Evolutionary conservation across 2,113 vertebrate species (phyloP).

Genomic region (Prietella phreatophila): DNA sequence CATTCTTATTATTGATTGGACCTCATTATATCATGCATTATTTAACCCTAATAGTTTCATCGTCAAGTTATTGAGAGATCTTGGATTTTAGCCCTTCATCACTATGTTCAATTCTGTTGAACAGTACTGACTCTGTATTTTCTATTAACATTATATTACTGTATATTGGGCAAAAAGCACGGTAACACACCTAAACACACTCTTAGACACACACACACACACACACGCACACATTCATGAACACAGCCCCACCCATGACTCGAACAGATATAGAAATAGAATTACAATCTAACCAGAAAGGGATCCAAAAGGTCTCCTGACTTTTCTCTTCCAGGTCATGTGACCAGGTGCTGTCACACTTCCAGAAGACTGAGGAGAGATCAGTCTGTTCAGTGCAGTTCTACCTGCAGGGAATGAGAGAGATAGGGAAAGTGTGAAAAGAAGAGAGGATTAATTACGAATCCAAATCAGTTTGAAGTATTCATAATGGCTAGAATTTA

Average conservation of each 20-base stretch:
- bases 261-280: not conserved
- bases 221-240: not conserved
- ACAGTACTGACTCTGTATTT: not conserved
- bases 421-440: not conserved
- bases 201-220: not conserved
- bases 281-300: constrained; percentile 64
- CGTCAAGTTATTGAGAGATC: not conserved
- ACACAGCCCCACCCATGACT: not conserved
- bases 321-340: constrained; percentile 78
- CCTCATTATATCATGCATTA: not conserved
- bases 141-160: not conserved
- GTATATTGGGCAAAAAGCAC: not conserved
- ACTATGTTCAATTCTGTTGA: not conserved
- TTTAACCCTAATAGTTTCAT: not conserved
- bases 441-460: not conserved
- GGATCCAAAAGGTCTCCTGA: constrained; percentile 70
- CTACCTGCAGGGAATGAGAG: constrained; percentile 12
- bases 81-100: not conserved
- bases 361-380: constrained; percentile 59
- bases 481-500: not conserved
- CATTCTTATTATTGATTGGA: not conserved
- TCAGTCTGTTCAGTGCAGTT: constrained; percentile 46
- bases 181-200: not conserved
- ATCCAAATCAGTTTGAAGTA: not conserved
- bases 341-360: constrained; percentile 71